Conservation (phyloP, 2,113 vertebrate genomes). For the Numenius arquata region DNA sequence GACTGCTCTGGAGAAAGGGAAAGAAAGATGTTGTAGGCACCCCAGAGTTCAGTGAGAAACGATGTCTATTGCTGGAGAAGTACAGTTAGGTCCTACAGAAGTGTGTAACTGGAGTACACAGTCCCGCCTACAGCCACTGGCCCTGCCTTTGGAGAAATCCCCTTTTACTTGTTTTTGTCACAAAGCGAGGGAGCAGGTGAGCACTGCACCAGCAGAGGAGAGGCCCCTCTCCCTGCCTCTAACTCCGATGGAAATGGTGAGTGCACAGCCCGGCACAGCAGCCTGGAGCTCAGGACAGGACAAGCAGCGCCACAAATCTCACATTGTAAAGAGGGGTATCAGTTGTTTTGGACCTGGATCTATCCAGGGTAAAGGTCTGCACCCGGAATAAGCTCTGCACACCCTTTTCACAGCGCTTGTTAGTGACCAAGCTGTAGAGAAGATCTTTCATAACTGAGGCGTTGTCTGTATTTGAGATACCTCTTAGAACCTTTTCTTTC, state of each 20-base stretch:
- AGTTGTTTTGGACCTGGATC: background rate
- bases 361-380: background rate
- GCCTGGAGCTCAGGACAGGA: background rate
- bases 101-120: background rate
- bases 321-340: background rate
- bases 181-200: background rate
- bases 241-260: too few relatives aligned
- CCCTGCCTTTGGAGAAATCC: background rate
- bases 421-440: background rate
- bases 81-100: background rate
- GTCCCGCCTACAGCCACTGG: background rate
- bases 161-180: background rate
- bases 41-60: background rate
- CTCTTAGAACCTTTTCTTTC: slow-evolving; percentile 59
- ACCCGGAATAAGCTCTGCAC: background rate
- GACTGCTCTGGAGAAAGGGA: background rate
- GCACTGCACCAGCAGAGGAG: background rate
- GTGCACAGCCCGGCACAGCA: background rate
- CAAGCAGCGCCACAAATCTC: background rate
- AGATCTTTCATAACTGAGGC: background rate
- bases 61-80: background rate
- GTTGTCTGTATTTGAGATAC: slow-evolving; percentile 23
- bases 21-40: background rate
- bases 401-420: background rate
- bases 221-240: background rate